phyloP scores from a whole-genome alignment of 2,113 vertebrate species.

The Ceyx cyanopectus region DNA sequence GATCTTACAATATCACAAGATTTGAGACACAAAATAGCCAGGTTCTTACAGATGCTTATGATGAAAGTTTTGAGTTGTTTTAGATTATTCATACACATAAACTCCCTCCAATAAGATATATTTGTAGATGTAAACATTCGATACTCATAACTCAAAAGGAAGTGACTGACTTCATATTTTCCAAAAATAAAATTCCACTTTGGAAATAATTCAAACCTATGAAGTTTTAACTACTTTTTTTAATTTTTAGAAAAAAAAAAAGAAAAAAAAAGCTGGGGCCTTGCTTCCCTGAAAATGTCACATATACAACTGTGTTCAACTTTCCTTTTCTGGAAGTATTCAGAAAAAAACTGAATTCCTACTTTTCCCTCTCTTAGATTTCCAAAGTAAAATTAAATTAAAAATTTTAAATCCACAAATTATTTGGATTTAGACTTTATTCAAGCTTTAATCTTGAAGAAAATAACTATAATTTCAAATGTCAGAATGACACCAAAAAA shows the following conservation, averaged over 20 bases:
- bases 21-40: too few relatives aligned
- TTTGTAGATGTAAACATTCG: not conserved
- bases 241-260: too few relatives aligned
- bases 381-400: not conserved
- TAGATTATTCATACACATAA: not conserved
- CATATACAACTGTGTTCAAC: not conserved
- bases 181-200: not conserved
- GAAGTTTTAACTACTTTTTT: not conserved
- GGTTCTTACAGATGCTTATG: not conserved
- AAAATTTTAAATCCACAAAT: not conserved
- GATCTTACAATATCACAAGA: too few relatives aligned
- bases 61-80: not conserved
- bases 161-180: not conserved
- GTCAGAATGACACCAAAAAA: not conserved
- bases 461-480: not conserved
- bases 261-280: not conserved
- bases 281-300: not conserved
- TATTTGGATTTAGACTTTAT: not conserved
- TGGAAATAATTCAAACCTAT: not conserved
- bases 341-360: not conserved
- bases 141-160: not conserved
- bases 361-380: not conserved
- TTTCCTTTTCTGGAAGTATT: not conserved
- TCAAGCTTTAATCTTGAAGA: conserved; percentile 7
- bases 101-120: not conserved